A percentile compares a stretch with the other conserved stretches of the same genome.
These are phyloP conservation scores for Allygus modestus DNA, from an alignment of 2,888 invertebrate species.

Conservation along the genomic window DNA sequence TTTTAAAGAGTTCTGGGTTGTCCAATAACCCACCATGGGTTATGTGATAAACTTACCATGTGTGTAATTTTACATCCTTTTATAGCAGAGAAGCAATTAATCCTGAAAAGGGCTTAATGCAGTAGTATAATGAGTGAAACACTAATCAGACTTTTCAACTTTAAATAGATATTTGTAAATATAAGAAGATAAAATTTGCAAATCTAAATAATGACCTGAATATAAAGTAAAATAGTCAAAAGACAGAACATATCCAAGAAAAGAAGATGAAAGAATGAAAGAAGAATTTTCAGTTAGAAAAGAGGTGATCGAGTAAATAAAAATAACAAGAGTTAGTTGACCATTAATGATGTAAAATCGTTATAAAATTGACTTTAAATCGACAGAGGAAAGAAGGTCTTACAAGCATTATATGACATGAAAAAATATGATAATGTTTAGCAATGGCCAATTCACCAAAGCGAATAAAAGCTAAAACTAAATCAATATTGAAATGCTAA, in stretches of 20 bases:
- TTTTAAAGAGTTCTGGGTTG: neutral
- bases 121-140: neutral
- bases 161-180: neutral
- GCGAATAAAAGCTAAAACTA: neutral
- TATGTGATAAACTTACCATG: conserved; percentile 10
- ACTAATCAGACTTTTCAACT: neutral
- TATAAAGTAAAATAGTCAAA: neutral
- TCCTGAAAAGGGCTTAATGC: neutral
- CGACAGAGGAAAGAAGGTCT: conserved; percentile 14
- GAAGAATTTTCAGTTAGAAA: neutral
- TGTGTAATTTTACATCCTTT: neutral
- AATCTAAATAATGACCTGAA: neutral
- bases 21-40: no score
- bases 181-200: neutral
- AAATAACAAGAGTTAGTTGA: conserved; percentile 6
- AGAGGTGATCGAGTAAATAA: neutral
- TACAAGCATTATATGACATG: neutral
- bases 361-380: neutral
- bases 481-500: neutral
- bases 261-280: conserved; percentile 12
- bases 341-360: conserved; percentile 7
- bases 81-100: neutral
- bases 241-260: conserved; percentile 2
- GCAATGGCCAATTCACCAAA: neutral
- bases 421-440: neutral